Base-by-base conservation (phyloP, 2,113 vertebrate genomes). In the Amblyornis subalaris region DNA sequence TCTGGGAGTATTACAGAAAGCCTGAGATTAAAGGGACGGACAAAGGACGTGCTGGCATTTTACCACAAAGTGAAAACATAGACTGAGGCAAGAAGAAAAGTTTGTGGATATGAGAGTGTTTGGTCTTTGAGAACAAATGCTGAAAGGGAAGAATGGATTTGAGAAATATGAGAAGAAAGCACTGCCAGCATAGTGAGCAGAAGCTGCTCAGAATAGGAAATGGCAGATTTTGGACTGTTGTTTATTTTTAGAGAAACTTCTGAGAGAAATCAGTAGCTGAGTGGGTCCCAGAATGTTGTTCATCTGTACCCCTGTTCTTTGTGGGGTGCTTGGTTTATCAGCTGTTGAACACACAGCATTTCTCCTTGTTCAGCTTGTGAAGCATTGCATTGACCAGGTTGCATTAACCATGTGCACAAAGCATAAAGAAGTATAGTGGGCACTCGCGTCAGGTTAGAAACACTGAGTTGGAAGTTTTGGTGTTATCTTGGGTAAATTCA, bases 31-130 rank as follows among this genome's bases (percentile, higher is more conserved):
- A 96, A 88, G 51, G 62, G 58, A 78, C 0, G 1, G 85, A 75
- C 80, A 94, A 95, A 94, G 76, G 42, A 28, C 86, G 35, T 23
- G 35, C 53, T 90, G 83, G 61, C 65, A 55, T 78, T 92, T 94
- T 92, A 91, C 54, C 36, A 48, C 44, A 24, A 73, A 86, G 31
- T 86, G 85, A 71, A 95, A 96, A 90, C 24, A 51, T 13, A 82
- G 81, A 73, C 89, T 4, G 7, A 5, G 0, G 44, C 47, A 87
- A 76, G 38, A 78, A 95, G 74, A 93, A 83, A 85, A 77, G 54
- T 85, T 72, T 58, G 72, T 74, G 86, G 66, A 36, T 78, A 14
- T 64, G 12, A 60, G 48, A 81, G 31, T 15, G 5, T 62, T 74
- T 66, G 12, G 47, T 66, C 51, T 89, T 78, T 90, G 77, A 75